Percentiles rank a stretch among this genome's conserved stretches.
These are phyloP conservation scores for Ceryle rudis DNA, from an alignment of 2,797 vertebrate species.

Conservation along the genomic window DNA sequence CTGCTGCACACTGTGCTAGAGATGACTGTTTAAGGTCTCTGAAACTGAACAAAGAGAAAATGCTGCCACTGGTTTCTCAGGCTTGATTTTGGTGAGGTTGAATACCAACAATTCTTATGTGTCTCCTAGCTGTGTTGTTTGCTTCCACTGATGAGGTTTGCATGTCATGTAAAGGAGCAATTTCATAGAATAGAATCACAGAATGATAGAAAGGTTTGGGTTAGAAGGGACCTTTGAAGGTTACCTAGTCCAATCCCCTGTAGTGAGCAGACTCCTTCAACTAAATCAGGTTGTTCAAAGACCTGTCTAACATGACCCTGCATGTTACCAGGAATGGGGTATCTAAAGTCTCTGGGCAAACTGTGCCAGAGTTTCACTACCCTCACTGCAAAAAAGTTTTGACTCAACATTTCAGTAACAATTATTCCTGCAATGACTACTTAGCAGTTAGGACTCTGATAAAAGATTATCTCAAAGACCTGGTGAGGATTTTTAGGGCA, in stretches of 20 bases:
- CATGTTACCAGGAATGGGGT: background rate
- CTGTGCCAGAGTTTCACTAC: background rate
- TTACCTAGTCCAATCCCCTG: background rate
- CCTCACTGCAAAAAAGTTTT: background rate
- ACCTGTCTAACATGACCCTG: background rate
- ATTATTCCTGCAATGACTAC: background rate
- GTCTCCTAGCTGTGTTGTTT: background rate
- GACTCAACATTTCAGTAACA: background rate
- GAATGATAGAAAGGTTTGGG: background rate
- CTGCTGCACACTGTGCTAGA: background rate
- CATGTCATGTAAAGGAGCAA: rapidly evolving
- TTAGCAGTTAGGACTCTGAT: background rate
- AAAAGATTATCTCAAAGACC: background rate
- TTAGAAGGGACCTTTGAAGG: background rate
- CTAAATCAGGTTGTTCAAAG: background rate
- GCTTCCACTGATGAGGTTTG: background rate
- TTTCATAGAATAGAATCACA: background rate
- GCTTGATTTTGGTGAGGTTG: background rate
- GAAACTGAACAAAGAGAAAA: background rate
- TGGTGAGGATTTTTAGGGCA: background rate
- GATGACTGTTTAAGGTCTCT: background rate
- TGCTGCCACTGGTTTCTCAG: background rate
- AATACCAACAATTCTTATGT: rapidly evolving
- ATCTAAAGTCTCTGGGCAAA: background rate
- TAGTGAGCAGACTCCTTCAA: background rate